Conservation (phyloP, 1,140 invertebrate genomes). For the Thalassaphorura encarpata region DNA sequence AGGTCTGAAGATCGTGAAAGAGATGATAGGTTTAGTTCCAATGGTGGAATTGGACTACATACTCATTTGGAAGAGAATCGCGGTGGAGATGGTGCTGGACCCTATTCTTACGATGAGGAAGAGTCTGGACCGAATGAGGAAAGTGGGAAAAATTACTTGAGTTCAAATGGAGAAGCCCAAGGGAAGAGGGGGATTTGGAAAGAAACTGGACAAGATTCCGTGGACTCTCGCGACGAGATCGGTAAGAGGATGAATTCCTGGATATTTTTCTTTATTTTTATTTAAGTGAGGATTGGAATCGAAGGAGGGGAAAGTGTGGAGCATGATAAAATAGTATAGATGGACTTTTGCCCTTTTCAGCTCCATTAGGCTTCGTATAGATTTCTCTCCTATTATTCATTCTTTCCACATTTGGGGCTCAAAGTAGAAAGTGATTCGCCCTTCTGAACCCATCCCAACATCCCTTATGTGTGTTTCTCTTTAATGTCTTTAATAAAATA, state of each 20-base stretch:
- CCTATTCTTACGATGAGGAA: constrained; percentile 29
- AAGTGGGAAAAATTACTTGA: constrained; percentile 14
- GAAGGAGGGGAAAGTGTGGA: too few relatives aligned
- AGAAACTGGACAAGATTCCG: constrained; percentile 22
- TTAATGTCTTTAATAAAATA: too few relatives aligned
- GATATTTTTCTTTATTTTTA: too few relatives aligned
- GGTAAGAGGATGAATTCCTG: constrained; percentile 18
- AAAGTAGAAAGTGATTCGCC: too few relatives aligned
- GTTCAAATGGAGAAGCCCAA: constrained; percentile 18
- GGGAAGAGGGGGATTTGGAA: constrained; percentile 30
- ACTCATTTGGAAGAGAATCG: constrained; percentile 28
- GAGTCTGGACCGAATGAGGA: constrained; percentile 21
- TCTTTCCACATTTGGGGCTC: too few relatives aligned
- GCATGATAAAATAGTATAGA: too few relatives aligned
- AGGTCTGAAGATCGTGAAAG: constrained; percentile 16
- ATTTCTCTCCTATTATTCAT: too few relatives aligned
- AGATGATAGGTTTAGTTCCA: constrained; percentile 16
- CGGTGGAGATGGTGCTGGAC: constrained; percentile 21
- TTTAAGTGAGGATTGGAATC: too few relatives aligned
- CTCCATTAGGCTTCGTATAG: too few relatives aligned
- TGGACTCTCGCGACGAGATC: constrained; percentile 24
- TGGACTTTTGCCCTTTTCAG: too few relatives aligned
- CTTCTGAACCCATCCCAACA: too few relatives aligned
- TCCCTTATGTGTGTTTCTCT: too few relatives aligned
- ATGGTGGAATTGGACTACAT: constrained; percentile 12